Percentiles rank a stretch among this genome's conserved stretches.
Evolutionary conservation across 2,797 vertebrate genomes (phyloP).

Genomic region (Molossus alvarezi): DNA sequence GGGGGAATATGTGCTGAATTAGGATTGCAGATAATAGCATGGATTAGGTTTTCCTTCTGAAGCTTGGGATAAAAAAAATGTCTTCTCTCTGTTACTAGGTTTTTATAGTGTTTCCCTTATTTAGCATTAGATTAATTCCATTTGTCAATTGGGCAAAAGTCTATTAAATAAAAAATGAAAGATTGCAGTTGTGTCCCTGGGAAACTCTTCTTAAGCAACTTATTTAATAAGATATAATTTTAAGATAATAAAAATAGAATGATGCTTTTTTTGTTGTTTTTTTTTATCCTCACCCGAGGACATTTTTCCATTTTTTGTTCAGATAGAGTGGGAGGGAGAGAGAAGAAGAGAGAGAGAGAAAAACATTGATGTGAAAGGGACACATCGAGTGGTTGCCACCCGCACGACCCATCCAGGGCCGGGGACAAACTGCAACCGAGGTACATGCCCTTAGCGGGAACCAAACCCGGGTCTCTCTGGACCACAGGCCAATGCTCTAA

Average conservation of each 20-base stretch:
- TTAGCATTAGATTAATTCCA: not conserved
- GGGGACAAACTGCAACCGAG: too few species aligned
- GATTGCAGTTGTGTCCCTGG: not conserved
- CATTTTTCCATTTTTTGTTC: too few species aligned
- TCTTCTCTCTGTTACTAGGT: not conserved
- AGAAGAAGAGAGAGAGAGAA: too few species aligned
- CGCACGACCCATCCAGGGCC: too few species aligned
- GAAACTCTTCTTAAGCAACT: conserved; percentile 14
- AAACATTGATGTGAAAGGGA: too few species aligned
- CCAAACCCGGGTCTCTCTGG: too few species aligned
- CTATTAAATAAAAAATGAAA: conserved; percentile 26
- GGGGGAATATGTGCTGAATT: not conserved
- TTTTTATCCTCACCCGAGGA: too few species aligned
- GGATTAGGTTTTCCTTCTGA: not conserved
- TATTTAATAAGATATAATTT: conserved; percentile 19
- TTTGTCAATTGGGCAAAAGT: not conserved
- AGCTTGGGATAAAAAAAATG: not conserved
- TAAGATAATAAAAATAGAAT: not conserved
- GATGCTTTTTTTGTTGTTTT: not conserved
- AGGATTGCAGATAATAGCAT: not conserved
- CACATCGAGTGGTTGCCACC: too few species aligned
- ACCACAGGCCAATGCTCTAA: too few species aligned
- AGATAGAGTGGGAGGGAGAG: too few species aligned
- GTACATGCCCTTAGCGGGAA: too few species aligned
- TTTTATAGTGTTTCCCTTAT: conserved; percentile 34